Conservation (phyloP, 2,797 vertebrate species). For the Bovichtus diacanthus region DNA sequence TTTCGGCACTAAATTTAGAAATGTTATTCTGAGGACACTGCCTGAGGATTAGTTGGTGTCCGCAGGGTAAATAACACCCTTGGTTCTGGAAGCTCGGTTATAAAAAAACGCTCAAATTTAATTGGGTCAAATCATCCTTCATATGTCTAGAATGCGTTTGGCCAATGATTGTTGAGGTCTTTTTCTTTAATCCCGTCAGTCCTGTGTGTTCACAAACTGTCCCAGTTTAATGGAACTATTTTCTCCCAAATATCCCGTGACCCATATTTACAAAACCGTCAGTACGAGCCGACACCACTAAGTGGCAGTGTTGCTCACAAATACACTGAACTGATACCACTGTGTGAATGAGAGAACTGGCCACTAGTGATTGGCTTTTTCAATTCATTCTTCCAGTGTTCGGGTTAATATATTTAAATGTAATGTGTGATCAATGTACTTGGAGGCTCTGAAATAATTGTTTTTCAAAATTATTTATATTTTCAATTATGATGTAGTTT, state of each 20-base stretch:
- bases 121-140: slow-evolving; percentile 44
- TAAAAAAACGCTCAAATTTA: slow-evolving; percentile 25
- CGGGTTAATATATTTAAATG: background rate
- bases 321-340: background rate
- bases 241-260: slow-evolving; percentile 30
- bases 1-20: slow-evolving; percentile 47
- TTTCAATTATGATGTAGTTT: background rate
- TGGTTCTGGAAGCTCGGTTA: slow-evolving; percentile 35
- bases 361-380: background rate
- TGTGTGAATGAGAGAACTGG: background rate
- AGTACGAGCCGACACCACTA: slow-evolving; percentile 45
- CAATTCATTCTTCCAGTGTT: background rate
- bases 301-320: slow-evolving; percentile 56
- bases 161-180: slow-evolving; percentile 13
- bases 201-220: slow-evolving; percentile 27
- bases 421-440: background rate
- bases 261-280: slow-evolving; percentile 37
- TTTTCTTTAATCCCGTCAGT: slow-evolving; percentile 23
- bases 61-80: slow-evolving; percentile 39
- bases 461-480: background rate
- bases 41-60: slow-evolving; percentile 46
- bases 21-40: slow-evolving; percentile 36
- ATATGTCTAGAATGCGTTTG: slow-evolving; percentile 5
- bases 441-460: background rate
- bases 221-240: slow-evolving; percentile 34